A percentile compares a stretch with the other conserved stretches of the same genome.
Evolutionary conservation across 2,113 vertebrate genomes (phyloP).

Genomic region (Motacilla alba): DNA sequence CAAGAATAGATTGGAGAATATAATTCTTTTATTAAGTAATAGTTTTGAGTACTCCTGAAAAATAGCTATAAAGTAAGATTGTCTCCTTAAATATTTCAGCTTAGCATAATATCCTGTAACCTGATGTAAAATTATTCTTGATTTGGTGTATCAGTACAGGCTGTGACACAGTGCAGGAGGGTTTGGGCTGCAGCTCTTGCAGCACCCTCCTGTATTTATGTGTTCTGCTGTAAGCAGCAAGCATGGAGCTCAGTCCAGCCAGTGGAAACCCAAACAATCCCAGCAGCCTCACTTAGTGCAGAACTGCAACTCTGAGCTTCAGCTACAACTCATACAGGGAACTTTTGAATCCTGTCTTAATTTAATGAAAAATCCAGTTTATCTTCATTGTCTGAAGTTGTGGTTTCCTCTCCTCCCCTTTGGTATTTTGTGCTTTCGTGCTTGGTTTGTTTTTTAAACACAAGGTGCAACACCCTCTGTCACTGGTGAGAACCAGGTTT

Average conservation of each 20-base stretch:
- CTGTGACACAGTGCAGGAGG: too few species aligned
- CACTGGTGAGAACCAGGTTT: neutral
- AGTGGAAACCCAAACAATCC: neutral
- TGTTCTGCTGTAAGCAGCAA: neutral
- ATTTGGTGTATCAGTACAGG: fast-evolving
- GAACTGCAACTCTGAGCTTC: neutral
- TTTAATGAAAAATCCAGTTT: neutral
- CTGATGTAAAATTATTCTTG: neutral
- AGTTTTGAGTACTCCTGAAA: neutral
- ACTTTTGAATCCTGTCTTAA: neutral
- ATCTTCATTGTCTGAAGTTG: neutral
- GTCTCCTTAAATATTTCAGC: neutral
- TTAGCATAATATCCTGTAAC: neutral
- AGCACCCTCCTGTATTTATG: neutral
- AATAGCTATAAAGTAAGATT: neutral
- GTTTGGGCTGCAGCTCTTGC: neutral
- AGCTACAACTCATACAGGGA: neutral
- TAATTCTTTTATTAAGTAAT: neutral
- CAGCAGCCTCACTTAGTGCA: neutral
- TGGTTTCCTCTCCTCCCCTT: fast-evolving
- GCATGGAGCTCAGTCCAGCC: neutral
- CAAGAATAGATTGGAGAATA: neutral
- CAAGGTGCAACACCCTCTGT: neutral
- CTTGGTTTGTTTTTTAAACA: neutral
- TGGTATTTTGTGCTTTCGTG: neutral